Base-by-base conservation (phyloP, 1,140 invertebrate genomes). In the Lordiphosa clarofinis region DNA sequence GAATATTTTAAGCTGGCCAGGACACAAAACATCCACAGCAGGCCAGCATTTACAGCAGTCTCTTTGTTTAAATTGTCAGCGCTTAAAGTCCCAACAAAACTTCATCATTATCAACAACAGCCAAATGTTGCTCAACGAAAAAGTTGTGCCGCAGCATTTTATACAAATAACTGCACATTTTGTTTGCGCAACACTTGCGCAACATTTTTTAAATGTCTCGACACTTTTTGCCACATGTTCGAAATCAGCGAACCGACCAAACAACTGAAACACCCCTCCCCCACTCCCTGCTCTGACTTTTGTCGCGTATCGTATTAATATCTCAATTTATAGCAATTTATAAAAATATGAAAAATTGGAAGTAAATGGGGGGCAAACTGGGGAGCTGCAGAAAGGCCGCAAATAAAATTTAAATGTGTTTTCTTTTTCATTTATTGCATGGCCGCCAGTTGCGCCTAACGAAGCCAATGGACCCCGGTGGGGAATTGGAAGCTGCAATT, bases 241-340 rank as follows among this genome's bases (percentile, higher is more conserved):
- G 53, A 66, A 76, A 73, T 74, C 75, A 74, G 50, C 68, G 72
- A 76, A 65, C 48, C 70, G 66, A 39, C 56, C 63, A 60, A 21
- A n/a, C 37, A 48, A 46, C 36, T 50, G 31, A 46, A 54, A 52
- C 13, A 48, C 31, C 33, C 47, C 47, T 42, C 31, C 37, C 12
- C 21, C 47, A 33, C 35, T 49, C 31, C 35, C 21, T 53, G 56
- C 38, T 69, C 57, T 67, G 75, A 79, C 76, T 79, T 81, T 65
- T 81, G 76, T 76, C 78, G 67, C 67, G 59, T 84, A 84, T 82
- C 76, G 76, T 64, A 82, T 82, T 82, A 82, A 82, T 82, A 84
- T 82, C 76, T 82, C 76, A 82, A 82, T 82, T 82, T 82, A 82
- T 82, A 84, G 76, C 76, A 82, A 82, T 84, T 82, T 82, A 82